phyloP scores from a whole-genome alignment of 2,113 vertebrate genomes.

The Oostethus manadensis region DNA sequence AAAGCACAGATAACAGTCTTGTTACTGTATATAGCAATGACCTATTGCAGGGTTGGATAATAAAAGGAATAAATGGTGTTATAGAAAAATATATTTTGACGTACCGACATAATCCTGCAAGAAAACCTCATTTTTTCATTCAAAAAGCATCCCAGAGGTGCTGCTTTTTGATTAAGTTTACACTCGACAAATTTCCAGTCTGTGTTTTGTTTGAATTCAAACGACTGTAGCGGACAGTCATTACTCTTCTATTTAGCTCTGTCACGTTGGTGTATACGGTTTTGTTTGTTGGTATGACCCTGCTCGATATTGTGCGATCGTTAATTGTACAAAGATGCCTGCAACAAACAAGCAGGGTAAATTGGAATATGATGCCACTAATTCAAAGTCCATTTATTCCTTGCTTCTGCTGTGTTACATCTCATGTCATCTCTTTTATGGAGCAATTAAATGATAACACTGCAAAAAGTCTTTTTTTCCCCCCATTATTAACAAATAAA shows the following conservation, averaged over 20 bases:
- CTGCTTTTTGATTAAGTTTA: not conserved
- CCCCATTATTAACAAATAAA: constrained; percentile 36
- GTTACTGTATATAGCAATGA: not conserved
- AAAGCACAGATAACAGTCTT: too few relatives aligned
- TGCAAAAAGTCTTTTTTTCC: constrained; percentile 51
- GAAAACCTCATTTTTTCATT: too few relatives aligned
- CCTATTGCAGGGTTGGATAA: not conserved
- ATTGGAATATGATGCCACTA: constrained; percentile 54
- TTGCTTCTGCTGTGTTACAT: constrained; percentile 24
- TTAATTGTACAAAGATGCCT: constrained; percentile 9
- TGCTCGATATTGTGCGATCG: constrained; percentile 6
- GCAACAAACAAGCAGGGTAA: constrained; percentile 32
- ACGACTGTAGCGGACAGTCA: constrained; percentile 10
- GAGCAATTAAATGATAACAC: constrained; percentile 62
- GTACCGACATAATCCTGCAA: too few relatives aligned
- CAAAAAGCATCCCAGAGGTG: not conserved
- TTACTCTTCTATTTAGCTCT: not conserved
- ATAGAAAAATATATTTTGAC: not conserved
- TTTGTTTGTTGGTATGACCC: constrained; percentile 16
- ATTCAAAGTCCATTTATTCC: constrained; percentile 68
- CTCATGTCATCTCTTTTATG: constrained; percentile 47
- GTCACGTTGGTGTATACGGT: not conserved
- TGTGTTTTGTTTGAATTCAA: constrained; percentile 19
- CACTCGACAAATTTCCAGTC: constrained; percentile 13
- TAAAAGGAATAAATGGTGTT: too few relatives aligned